Conservation (phyloP, 2,113 vertebrate species). For the Pongo abelii region DNA sequence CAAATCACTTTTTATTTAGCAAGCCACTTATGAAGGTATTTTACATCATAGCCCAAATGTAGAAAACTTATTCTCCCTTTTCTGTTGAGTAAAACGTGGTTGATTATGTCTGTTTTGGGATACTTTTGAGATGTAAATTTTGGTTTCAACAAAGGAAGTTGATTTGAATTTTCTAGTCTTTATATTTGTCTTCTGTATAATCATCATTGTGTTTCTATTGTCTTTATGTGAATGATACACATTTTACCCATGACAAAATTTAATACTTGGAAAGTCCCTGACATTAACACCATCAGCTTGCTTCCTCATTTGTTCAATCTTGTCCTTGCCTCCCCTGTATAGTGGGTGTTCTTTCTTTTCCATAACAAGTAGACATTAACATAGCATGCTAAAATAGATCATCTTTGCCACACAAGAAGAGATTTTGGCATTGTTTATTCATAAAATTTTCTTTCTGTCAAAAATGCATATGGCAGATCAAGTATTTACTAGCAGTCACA, state of each 20-base stretch:
- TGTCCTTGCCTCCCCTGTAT: background rate
- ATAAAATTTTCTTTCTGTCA: background rate
- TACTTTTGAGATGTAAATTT: slow-evolving; percentile 77
- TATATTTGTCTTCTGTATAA: slow-evolving; percentile 63
- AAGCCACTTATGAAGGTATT: slow-evolving; percentile 60
- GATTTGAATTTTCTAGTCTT: slow-evolving; percentile 71
- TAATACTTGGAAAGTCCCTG: background rate
- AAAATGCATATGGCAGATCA: background rate
- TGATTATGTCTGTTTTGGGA: slow-evolving; percentile 71
- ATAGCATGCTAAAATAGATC: background rate
- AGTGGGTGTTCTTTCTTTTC: background rate
- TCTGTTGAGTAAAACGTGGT: slow-evolving; percentile 59
- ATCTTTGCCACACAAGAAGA: background rate
- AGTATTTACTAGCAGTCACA: background rate
- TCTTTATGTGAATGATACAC: slow-evolving; percentile 54
- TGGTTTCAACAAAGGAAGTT: slow-evolving; percentile 65
- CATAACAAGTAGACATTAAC: background rate
- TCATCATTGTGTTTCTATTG: slow-evolving; percentile 59
- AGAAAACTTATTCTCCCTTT: slow-evolving; percentile 24
- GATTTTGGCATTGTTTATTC: background rate
- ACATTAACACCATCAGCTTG: background rate
- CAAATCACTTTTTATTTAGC: slow-evolving; percentile 58
- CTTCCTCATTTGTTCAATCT: background rate
- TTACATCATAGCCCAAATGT: slow-evolving; percentile 46
- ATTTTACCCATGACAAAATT: slow-evolving; percentile 25